Evolutionary conservation across 2,113 vertebrate genomes (phyloP).

Genomic region (Lanius ludovicianus): DNA sequence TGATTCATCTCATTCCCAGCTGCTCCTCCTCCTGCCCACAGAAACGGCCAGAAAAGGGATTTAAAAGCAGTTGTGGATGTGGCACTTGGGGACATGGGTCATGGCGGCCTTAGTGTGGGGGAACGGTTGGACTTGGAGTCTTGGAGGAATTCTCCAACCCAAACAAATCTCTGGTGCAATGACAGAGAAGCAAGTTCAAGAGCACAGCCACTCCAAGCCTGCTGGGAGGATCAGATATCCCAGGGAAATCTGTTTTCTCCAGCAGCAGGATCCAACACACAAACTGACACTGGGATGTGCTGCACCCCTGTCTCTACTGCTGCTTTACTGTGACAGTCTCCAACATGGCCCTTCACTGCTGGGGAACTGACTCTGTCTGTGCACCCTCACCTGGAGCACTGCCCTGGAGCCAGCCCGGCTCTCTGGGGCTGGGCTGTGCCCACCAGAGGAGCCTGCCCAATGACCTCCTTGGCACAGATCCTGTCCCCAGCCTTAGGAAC

Average conservation of each 20-base stretch:
- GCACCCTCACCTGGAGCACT: background rate
- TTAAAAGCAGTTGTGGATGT: background rate
- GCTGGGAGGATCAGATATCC: accelerated
- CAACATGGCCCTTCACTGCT: background rate
- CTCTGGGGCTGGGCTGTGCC: background rate
- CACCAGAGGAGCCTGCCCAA: background rate
- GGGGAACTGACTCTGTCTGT: accelerated
- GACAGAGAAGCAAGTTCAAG: accelerated
- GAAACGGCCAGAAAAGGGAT: background rate
- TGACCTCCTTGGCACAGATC: accelerated
- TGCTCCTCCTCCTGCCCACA: background rate
- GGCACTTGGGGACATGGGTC: background rate
- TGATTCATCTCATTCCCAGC: constrained; percentile 33
- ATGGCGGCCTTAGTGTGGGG: background rate
- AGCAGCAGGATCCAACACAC: background rate
- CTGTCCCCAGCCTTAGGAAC: background rate
- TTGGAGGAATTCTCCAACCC: background rate
- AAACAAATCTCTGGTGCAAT: no score
- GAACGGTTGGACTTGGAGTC: background rate
- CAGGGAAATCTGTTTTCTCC: background rate
- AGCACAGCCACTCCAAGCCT: accelerated
- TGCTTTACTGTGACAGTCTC: background rate
- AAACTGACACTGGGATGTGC: accelerated
- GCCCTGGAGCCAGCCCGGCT: background rate
- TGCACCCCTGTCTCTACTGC: background rate